Percentiles rank a stretch among this genome's conserved stretches.
Evolutionary conservation across 2,113 vertebrate genomes (phyloP).

Genomic region (Saguinus midas): DNA sequence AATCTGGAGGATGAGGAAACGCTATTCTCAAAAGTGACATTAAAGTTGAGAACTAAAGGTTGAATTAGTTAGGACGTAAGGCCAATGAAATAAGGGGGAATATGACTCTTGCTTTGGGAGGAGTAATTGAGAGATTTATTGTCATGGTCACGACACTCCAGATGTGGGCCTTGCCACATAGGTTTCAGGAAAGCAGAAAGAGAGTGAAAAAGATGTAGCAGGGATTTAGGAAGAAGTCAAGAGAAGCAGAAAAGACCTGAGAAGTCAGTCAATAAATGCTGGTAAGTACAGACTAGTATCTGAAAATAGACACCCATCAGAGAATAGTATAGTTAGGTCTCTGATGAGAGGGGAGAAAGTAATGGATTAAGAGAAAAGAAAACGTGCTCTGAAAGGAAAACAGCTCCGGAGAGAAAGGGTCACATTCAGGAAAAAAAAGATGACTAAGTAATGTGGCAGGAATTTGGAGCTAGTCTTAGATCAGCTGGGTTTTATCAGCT

Average conservation of each 20-base stretch:
- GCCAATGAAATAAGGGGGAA: not conserved
- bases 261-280: not conserved
- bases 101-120: not conserved
- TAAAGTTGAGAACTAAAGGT: not conserved
- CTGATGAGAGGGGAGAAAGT: not conserved
- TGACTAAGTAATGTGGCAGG: not conserved
- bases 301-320: not conserved
- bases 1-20: not conserved
- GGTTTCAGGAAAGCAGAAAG: not conserved
- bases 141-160: too few species aligned
- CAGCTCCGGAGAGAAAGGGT: not conserved
- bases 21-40: not conserved
- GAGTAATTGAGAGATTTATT: not conserved
- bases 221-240: not conserved
- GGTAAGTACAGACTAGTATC: not conserved
- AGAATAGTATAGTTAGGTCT: not conserved
- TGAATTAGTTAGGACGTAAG: not conserved
- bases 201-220: not conserved
- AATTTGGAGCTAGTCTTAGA: not conserved
- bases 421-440: not conserved
- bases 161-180: not conserved
- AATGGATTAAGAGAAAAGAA: not conserved
- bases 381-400: not conserved
- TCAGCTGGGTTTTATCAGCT: not conserved
- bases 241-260: not conserved